Evolutionary conservation across 2,113 vertebrate species (phyloP).

Genomic region (Oncorhynchus clarkii): DNA sequence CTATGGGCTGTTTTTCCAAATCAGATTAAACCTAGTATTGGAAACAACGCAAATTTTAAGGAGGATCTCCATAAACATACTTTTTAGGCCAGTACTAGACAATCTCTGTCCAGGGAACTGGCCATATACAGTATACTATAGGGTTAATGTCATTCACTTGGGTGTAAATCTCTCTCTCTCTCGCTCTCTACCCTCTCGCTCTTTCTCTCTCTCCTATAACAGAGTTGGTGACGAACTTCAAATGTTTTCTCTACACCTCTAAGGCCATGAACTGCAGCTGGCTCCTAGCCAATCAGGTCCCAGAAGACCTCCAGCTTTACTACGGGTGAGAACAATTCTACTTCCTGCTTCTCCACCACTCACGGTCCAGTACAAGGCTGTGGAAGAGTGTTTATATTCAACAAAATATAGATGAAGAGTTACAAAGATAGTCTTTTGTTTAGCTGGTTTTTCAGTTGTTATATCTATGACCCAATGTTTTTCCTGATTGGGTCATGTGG

Average conservation of each 20-base stretch:
- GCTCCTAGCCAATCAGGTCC: background rate
- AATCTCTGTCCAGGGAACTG: background rate
- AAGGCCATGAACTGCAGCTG: slow-evolving; percentile 47
- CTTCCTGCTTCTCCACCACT: background rate
- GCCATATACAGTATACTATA: background rate
- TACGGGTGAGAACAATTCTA: slow-evolving; percentile 48
- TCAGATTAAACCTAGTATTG: too few relatives aligned
- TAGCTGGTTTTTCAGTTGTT: background rate
- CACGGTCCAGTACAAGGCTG: background rate
- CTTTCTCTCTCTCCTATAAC: background rate
- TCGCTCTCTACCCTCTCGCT: too few relatives aligned
- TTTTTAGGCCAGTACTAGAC: background rate
- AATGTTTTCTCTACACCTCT: slow-evolving; percentile 16
- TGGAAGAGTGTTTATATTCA: background rate
- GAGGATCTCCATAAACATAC: too few relatives aligned
- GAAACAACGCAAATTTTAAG: too few relatives aligned
- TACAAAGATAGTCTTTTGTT: background rate
- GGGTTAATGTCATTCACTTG: too few relatives aligned
- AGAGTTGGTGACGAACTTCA: slow-evolving; percentile 52
- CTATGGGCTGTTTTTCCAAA: too few relatives aligned
- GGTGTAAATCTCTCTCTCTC: too few relatives aligned
- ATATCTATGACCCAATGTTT: background rate
- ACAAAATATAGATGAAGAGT: background rate
- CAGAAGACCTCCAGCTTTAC: slow-evolving; percentile 47
- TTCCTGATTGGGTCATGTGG: background rate